Evolutionary conservation across 2,797 vertebrate genomes (phyloP).

Genomic region (Platalea minor): DNA sequence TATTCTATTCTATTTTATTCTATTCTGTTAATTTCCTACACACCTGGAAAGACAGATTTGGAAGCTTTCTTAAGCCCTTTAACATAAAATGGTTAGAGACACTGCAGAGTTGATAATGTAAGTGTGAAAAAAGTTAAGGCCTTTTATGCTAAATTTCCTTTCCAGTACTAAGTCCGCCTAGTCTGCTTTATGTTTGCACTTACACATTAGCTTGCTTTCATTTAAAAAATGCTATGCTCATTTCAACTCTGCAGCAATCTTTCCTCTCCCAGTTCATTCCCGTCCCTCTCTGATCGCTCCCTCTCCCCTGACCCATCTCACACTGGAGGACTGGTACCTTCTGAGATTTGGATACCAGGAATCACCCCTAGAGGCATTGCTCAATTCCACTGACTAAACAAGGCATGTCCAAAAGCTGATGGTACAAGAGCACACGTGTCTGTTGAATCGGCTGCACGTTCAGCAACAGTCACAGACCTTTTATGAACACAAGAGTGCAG

Average conservation of each 20-base stretch:
- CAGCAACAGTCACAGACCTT: not conserved
- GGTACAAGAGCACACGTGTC: not conserved
- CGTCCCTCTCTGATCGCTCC: not conserved
- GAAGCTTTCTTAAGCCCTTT: not conserved
- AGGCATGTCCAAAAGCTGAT: not conserved
- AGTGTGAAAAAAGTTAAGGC: too few relatives aligned
- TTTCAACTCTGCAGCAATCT: not conserved
- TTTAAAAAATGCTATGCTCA: not conserved
- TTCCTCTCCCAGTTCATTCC: not conserved
- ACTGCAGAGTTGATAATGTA: not conserved
- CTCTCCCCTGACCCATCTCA: not conserved
- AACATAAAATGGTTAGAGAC: too few relatives aligned
- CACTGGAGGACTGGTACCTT: not conserved
- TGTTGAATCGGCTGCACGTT: not conserved
- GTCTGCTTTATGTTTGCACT: not conserved
- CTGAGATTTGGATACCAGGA: not conserved
- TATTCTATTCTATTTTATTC: too few relatives aligned
- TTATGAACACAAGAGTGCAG: not conserved
- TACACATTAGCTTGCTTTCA: not conserved
- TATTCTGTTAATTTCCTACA: not conserved
- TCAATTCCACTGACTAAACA: not conserved
- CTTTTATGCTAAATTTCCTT: not conserved
- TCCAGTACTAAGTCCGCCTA: not conserved
- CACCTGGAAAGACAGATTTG: not conserved
- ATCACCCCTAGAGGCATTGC: not conserved